Base-by-base conservation (phyloP, 2,113 vertebrate species). In the Colius striatus region DNA sequence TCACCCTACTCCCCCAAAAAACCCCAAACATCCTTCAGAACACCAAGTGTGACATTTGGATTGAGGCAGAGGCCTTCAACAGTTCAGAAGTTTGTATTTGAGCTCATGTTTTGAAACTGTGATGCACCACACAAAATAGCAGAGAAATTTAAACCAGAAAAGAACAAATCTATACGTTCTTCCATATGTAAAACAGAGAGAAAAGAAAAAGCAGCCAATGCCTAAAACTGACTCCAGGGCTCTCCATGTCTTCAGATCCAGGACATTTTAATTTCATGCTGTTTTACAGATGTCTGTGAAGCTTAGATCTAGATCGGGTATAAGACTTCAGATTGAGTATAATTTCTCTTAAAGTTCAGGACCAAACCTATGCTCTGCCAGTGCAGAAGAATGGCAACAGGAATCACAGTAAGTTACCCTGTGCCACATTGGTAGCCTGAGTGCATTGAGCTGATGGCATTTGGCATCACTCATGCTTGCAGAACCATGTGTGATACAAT, bases 391-490 rank as follows among this genome's bases (percentile, higher is more conserved):
- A 47, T 13, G 15, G 13, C 21, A 23, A 15, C 15, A 77, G 29
- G 18, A 70, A 55, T 63, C 12, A 18, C 47, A 22, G 32, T 1
- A 13, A 25, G 22, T 55, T 58, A 23, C n/a, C 36, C 36, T 38
- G 26, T 63, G 62, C 32, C 32, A 19, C 1, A 0, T 1, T 17
- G 30, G 25, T 87, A 51, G 63, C 26, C 73, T n/a, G 20, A n/a
- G 29, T 27, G 10, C 5, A 1, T 55, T 53, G 23, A 72, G 17
- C 32, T 1, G 3, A 19, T 41, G 47, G 22, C 32, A 38, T 58
- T 54, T 74, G 36, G 9, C 63, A 34, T 50, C 2, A 1, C 30
- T 30, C 0, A 0, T 2, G 0, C 1, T 66, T 77, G 30, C n/a
- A 84, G 73, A 36, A n/a, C 61, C 9, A 8, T 0, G 3, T 41